Conservation (phyloP, 2,888 invertebrate genomes). For the Agrypnus murinus region DNA sequence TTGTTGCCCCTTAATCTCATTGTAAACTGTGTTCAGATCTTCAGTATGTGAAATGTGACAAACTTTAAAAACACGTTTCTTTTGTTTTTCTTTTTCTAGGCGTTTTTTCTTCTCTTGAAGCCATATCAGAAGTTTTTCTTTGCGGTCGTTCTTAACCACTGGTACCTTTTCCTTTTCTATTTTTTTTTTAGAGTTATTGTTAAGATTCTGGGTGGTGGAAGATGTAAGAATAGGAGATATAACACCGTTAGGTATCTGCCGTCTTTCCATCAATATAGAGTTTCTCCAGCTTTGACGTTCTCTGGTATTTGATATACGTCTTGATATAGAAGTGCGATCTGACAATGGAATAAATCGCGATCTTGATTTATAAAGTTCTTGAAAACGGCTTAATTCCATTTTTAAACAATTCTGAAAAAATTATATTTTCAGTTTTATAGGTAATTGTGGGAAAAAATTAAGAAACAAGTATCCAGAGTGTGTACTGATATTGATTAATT, state of each 20-base stretch:
- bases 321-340: not conserved
- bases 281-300: not conserved
- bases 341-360: not conserved
- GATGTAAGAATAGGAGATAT: not conserved
- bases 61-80: conserved; percentile 64
- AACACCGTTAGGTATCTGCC: not conserved
- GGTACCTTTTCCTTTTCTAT: not conserved
- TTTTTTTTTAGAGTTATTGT: too few relatives aligned
- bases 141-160: conserved; percentile 44
- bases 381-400: not conserved
- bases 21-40: conserved; percentile 60
- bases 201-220: too few relatives aligned
- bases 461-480: too few relatives aligned
- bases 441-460: too few relatives aligned
- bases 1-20: conserved; percentile 61
- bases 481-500: too few relatives aligned
- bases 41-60: conserved; percentile 55
- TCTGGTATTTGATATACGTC: not conserved
- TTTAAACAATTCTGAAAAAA: not conserved
- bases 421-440: too few relatives aligned
- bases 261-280: not conserved
- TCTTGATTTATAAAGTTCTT: not conserved
- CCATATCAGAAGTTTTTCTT: conserved; percentile 63
- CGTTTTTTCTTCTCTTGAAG: conserved; percentile 61
- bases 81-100: conserved; percentile 51